Evolutionary conservation across 2,113 vertebrate genomes (phyloP), one percentile per base, ranked within the genome.

Genomic region (Tupaia tana): DNA sequence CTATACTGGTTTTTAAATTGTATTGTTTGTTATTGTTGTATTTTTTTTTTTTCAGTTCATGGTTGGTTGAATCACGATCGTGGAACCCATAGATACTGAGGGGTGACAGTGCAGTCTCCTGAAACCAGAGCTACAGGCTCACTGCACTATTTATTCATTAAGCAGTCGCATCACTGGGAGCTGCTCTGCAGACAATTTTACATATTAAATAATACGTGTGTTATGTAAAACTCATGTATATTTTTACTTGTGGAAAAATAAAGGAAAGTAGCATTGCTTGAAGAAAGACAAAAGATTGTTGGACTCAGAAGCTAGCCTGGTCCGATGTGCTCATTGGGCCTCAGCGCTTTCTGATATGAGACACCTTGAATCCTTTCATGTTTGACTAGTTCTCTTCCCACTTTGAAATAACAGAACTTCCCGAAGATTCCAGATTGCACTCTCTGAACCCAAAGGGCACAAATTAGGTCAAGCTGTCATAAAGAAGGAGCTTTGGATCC

Each of bases 91-190:
- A 43, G 43, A 43, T 43, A 43, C 43, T 43, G 43, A 43, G 43
- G 43, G 43, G 43, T 43, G 43, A 43, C 43, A 43, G 43, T 27
- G 1, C 0, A 2, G 52, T 18, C 58, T 64, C 75, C 59, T 1
- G 22, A 59, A 52, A 24, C n/a, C 43, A 52, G 43, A 82, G 69
- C 25, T 1, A 56, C 12, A 0, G 31, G 56, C 61, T 9, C 0
- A 18, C 4, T 0, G 0, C 2, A 22, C 79, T 9, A 9, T 13
- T 63, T 9, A 19, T 18, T 77, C 66, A 9, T 1, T 0, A 19
- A 66, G 69, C 70, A 43, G 58, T 24, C 75, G 31, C 7, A 7
- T 9, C 25, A 43, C 25, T 31, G 77, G 34, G 9, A 7, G 61
- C n/a, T 34, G 14, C 66, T 87, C 64, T 66, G 64, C 34, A 34